Evolutionary conservation across 2,888 invertebrate genomes (phyloP), one percentile per base, ranked within the genome.

Genomic region (Drosophila koepferae): DNA sequence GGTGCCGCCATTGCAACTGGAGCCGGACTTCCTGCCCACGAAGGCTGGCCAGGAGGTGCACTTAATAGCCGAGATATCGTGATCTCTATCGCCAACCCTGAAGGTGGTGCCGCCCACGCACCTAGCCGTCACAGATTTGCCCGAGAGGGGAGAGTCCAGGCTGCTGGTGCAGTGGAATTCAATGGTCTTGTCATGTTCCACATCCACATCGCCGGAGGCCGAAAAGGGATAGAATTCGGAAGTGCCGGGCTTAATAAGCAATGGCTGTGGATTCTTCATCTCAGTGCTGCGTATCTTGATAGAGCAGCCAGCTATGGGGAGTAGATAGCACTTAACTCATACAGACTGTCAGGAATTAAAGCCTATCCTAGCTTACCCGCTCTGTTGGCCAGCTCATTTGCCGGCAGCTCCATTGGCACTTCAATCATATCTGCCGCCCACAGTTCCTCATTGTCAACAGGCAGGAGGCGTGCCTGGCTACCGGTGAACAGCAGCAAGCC

Each of bases 211-310:
- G 28, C 91, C 91, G n/a, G 59, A 70, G 10, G 76, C 77, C 9
- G 80, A 75, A 62, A 84, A 91, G 9, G 76, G 75, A 55, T 69
- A 79, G 54, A 91, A 82, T 16, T 86, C 72, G 0, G 74, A 67
- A 9, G 91, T 89, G 8, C 93, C 93, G 1, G 93, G 91, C 67
- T 91, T 92, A 2, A 95, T 83, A 71, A 94, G 93, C 55, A 95
- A 92, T 0, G 95, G 95, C 82, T 95, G 95, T 0, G 95, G 95
- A 62, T 94, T 94, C 64, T 86, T 84, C 58, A 89, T 67, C 55
- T 86, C 79, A 1, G 76, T 63, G 58, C 86, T 76, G 7, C 87
- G 66, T 8, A 86, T 79, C 63, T 82, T 81, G 14, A 86, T 84
- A 9, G 86, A 75, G 38, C 86, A 86, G 28, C 68, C 69, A 60